A percentile compares a stretch with the other conserved stretches of the same genome.
Conservation (phyloP, 2,113 vertebrate species). For the Anser brachyrhynchus region DNA sequence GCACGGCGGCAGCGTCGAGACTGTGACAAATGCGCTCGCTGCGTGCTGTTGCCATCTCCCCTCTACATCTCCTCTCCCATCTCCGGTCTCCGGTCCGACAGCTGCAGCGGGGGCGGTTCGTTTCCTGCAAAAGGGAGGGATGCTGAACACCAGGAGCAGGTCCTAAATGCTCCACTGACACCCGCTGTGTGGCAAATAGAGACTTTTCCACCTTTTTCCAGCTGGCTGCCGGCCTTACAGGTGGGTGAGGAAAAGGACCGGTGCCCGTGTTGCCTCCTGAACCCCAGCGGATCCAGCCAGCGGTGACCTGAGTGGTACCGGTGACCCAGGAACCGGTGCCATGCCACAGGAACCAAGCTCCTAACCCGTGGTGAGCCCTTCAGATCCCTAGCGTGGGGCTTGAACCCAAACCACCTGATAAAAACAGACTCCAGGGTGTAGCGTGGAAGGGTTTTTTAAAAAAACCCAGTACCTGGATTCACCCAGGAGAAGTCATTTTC, state of each 20-base stretch:
- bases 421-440: not conserved
- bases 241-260: fast-evolving
- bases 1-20: not conserved
- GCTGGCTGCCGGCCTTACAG: not conserved
- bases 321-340: fast-evolving
- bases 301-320: fast-evolving
- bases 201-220: not conserved
- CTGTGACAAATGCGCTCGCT: not conserved
- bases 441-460: not conserved
- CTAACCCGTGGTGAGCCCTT: not conserved
- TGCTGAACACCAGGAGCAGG: not conserved
- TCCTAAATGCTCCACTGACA: not conserved
- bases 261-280: not conserved
- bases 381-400: not conserved
- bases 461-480: not conserved
- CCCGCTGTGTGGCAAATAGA: no score
- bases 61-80: no score
- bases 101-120: fast-evolving
- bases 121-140: not conserved
- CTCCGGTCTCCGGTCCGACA: not conserved
- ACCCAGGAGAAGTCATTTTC: not conserved
- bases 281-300: not conserved
- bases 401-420: not conserved
- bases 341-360: fast-evolving
- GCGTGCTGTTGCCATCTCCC: not conserved